Conservation (phyloP, 2,888 invertebrate genomes). For the Scaptodrosophila latifasciaeformis region DNA sequence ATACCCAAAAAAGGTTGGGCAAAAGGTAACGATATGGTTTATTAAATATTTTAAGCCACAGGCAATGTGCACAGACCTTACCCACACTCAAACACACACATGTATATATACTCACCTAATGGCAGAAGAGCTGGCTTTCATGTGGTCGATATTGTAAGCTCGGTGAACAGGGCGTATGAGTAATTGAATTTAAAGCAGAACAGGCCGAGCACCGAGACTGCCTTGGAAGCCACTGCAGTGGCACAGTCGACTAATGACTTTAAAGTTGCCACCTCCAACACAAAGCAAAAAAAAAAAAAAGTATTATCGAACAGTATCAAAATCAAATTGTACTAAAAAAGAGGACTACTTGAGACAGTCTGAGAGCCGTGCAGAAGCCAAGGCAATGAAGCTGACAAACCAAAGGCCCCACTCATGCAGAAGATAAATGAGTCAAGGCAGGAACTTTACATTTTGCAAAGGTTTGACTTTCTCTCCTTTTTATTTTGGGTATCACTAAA, state of each 20-base stretch:
- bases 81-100: slow-evolving; percentile 45
- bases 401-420: too few relatives aligned
- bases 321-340: slow-evolving; percentile 17
- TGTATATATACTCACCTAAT: neutral
- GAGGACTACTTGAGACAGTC: slow-evolving; percentile 46
- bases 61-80: slow-evolving; percentile 41
- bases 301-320: slow-evolving; percentile 8
- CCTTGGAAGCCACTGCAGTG: slow-evolving; percentile 12
- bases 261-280: slow-evolving; percentile 12
- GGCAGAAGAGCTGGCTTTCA: slow-evolving; percentile 9
- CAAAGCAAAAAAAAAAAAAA: too few relatives aligned
- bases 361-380: too few relatives aligned
- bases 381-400: too few relatives aligned
- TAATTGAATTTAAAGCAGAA: slow-evolving; percentile 47
- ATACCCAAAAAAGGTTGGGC: neutral
- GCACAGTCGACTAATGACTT: slow-evolving; percentile 35
- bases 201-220: too few relatives aligned
- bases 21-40: slow-evolving; percentile 51
- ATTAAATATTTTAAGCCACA: slow-evolving; percentile 52
- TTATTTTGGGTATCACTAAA: too few relatives aligned
- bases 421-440: too few relatives aligned
- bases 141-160: slow-evolving; percentile 9
- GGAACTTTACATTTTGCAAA: too few relatives aligned
- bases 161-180: slow-evolving; percentile 30
- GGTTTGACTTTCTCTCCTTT: too few relatives aligned